A percentile compares a stretch with the other conserved stretches of the same genome.
Evolutionary conservation across 2,888 invertebrate species (phyloP).

Genomic region (Pomacea canaliculata): DNA sequence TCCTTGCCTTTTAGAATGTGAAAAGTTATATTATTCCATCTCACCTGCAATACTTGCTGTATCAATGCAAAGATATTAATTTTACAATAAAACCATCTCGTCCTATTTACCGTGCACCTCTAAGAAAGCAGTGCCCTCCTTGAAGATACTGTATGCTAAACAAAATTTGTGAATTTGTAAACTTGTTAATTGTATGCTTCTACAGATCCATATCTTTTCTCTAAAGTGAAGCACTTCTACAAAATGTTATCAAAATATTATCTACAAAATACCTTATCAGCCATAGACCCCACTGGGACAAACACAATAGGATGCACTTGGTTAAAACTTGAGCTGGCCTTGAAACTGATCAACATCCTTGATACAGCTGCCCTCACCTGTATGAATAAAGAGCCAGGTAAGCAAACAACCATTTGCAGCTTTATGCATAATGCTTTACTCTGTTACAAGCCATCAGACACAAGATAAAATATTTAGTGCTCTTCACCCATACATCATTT

Average conservation of each 20-base stretch:
- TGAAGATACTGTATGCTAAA: too few relatives aligned
- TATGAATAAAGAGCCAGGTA: not conserved
- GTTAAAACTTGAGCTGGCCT: constrained; percentile 7
- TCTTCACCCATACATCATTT: too few relatives aligned
- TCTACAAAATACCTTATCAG: constrained; percentile 5
- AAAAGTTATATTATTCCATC: not conserved
- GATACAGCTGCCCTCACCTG: constrained; percentile 16
- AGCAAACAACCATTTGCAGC: too few relatives aligned
- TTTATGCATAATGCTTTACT: too few relatives aligned
- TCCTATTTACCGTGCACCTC: too few relatives aligned
- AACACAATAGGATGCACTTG: constrained; percentile 20
- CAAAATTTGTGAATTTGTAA: too few relatives aligned
- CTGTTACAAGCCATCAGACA: too few relatives aligned
- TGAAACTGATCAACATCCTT: constrained; percentile 15
- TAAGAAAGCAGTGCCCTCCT: too few relatives aligned
- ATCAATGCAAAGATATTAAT: not conserved
- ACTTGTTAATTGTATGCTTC: too few relatives aligned
- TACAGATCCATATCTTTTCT: not conserved
- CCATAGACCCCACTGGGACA: constrained; percentile 7
- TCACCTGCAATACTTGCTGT: not conserved
- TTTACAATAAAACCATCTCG: too few relatives aligned
- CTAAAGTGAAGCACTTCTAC: not conserved
- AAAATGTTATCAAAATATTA: too few relatives aligned
- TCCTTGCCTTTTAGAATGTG: not conserved
- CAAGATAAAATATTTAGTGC: too few relatives aligned